Base-by-base conservation (phyloP, 2,113 vertebrate species). In the Salvelinus alpinus region DNA sequence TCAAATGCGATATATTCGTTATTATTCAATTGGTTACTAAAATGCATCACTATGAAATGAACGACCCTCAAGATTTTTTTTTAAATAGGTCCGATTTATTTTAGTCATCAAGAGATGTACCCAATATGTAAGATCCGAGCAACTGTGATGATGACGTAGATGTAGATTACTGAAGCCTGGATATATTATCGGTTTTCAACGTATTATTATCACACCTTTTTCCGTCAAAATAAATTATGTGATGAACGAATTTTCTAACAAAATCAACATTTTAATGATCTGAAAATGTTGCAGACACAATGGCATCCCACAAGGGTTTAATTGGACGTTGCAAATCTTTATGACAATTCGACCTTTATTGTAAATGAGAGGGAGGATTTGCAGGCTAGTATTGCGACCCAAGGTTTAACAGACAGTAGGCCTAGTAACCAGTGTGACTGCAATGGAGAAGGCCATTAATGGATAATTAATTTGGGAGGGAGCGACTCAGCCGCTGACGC, bases 351-450 rank as follows among this genome's bases (percentile, higher is more conserved):
- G 12, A 13, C 16, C n/a, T 62, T 25, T 54, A 62, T 68, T 34
- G 34, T 74, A 68, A 81, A 72, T 60, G 5, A 27, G 5, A 67
- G 47, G 62, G 75, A 48, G 14, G 27, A 75, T 4, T 13, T 27
- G 3, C 25, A 62, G 7, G 24, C n/a, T 25, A 25, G 5, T 64
- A 64, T 22, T 64, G 54, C 13, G n/a, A 62, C 5, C n/a, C 13
- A 62, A 62, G 59, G 59, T 62, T 62, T 62, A 14, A 4, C 12
- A 25, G 25, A 66, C 64, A 27, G 11, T 3, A 25, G 14, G 64
- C 64, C 12, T 13, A 13, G 24, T 54, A 18, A 54, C 51, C 48
- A 54, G 3, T 44, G 38, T 11, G 22, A 70, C 68, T 70, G 20
- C 6, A n/a, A 44, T 70, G 38, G 38, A 18, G 9, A 34, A 24